Percentiles rank a stretch among this genome's conserved stretches.
These are phyloP conservation scores for Rafetus swinhoei DNA, from an alignment of 2,113 vertebrate species.

Conservation along the genomic window DNA sequence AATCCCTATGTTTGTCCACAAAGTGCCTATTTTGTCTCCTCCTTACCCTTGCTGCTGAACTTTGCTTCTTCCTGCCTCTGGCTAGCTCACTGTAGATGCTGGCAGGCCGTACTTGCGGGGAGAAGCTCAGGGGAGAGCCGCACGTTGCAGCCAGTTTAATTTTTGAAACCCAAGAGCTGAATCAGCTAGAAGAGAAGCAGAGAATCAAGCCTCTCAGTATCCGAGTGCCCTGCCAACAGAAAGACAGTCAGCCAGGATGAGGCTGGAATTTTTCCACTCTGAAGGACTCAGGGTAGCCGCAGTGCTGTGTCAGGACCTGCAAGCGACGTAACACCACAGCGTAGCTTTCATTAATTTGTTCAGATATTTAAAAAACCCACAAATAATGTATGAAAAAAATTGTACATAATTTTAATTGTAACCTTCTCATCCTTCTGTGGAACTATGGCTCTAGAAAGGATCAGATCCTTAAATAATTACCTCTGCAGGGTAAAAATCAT, in stretches of 20 bases:
- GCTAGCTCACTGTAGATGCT: not conserved
- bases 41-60: not conserved
- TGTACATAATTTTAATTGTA: not conserved
- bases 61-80: not conserved
- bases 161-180: conserved; percentile 29
- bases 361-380: not conserved
- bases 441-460: not conserved
- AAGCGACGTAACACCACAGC: not conserved
- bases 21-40: not conserved
- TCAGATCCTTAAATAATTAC: not conserved
- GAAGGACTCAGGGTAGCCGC: not conserved
- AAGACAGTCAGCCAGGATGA: conserved; percentile 12
- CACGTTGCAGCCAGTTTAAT: not conserved
- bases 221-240: not conserved
- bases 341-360: not conserved
- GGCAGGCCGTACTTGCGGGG: not conserved
- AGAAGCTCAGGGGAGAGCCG: not conserved
- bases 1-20: not conserved
- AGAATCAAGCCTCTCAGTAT: not conserved
- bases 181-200: not conserved
- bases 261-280: conserved; percentile 4
- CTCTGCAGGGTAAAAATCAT: not conserved
- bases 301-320: not conserved
- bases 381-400: not conserved
- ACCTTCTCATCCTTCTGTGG: not conserved